A percentile compares a stretch with the other conserved stretches of the same genome.
Conservation (phyloP, 1,140 invertebrate genomes). For the Cydia splendana region DNA sequence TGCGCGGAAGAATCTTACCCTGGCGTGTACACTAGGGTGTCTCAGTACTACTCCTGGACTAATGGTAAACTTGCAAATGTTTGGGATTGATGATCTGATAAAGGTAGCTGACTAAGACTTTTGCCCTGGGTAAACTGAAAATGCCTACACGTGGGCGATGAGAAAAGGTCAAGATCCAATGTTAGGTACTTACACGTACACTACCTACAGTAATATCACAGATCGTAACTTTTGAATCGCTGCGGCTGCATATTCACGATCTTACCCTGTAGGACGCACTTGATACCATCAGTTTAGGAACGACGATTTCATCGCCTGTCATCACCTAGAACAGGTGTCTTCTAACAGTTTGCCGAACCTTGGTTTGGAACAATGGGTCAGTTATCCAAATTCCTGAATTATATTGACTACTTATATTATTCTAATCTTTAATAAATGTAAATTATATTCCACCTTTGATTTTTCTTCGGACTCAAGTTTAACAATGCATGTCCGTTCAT, state of each 20-base stretch:
- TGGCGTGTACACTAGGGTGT: conserved; percentile 89
- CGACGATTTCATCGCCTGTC: too few species aligned
- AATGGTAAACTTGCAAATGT: background rate
- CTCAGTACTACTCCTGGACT: conserved; percentile 70
- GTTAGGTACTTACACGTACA: too few species aligned
- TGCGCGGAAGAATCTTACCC: conserved; percentile 86
- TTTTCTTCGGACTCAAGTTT: background rate
- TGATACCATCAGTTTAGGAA: too few species aligned
- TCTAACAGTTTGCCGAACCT: background rate
- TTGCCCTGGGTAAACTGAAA: background rate
- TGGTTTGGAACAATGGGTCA: background rate
- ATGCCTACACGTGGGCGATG: background rate
- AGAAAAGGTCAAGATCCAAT: too few species aligned
- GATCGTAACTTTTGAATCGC: too few species aligned
- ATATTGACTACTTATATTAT: background rate
- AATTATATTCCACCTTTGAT: background rate
- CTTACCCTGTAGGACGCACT: too few species aligned
- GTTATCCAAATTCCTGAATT: background rate
- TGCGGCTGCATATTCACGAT: too few species aligned
- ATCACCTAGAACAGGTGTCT: too few species aligned
- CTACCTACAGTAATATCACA: too few species aligned
- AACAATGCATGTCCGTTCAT: conserved; percentile 16
- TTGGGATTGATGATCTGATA: conserved; percentile 9
- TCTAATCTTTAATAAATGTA: background rate
- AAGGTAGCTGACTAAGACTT: background rate